These are phyloP conservation scores for Aphidoletes aphidimyza DNA, from an alignment of 2,888 invertebrate species.

Conservation along the genomic window DNA sequence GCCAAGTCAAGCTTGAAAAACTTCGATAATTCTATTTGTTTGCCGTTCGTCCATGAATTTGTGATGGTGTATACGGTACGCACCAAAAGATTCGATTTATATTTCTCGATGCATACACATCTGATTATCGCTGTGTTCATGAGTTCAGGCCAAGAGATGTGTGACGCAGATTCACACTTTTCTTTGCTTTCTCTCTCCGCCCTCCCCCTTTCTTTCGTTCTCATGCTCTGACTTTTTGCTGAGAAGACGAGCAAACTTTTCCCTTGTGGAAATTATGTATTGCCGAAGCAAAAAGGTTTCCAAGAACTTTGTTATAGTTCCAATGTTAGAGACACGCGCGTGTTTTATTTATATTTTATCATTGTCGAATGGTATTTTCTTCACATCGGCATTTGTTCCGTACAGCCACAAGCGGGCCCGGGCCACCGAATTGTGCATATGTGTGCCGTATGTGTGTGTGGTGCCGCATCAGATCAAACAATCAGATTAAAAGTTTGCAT, in stretches of 20 bases:
- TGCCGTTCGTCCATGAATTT: constrained; percentile 47
- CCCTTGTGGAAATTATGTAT: constrained; percentile 45
- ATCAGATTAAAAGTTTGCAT: constrained; percentile 53
- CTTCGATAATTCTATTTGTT: constrained; percentile 54
- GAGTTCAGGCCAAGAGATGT: background rate
- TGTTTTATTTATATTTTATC: constrained; percentile 46
- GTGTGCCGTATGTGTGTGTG: background rate
- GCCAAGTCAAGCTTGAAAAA: constrained; percentile 50
- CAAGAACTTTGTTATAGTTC: constrained; percentile 35
- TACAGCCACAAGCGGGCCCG: no score
- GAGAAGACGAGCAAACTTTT: no score
- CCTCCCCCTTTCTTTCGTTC: no score
- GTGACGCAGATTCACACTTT: background rate
- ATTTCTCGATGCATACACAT: constrained; percentile 49
- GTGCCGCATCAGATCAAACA: constrained; percentile 27
- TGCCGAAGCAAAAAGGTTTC: constrained; percentile 52
- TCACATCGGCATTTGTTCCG: no score
- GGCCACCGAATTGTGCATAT: background rate
- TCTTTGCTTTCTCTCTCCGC: background rate
- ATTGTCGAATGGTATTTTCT: background rate
- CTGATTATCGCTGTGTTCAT: constrained; percentile 10
- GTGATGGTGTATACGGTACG: background rate
- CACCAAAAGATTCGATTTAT: constrained; percentile 28
- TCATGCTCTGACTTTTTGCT: no score
- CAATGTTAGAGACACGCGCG: background rate